These are phyloP conservation scores for Mercenaria mercenaria DNA, from an alignment of 1,140 invertebrate species.

Conservation along the genomic window DNA sequence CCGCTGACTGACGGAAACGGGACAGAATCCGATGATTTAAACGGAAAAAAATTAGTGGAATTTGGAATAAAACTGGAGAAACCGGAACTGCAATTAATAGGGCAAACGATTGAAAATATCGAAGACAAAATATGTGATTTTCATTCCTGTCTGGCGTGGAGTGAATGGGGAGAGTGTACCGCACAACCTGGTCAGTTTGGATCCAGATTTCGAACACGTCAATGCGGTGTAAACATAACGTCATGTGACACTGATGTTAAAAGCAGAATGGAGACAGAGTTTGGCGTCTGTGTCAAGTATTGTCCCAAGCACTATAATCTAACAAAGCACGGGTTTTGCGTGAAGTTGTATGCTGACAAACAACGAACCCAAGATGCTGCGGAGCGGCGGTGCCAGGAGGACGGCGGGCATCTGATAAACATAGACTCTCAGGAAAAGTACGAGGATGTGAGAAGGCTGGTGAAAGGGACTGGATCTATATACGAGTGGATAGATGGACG, in stretches of 20 bases:
- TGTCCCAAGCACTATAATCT: background rate
- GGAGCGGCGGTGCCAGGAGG: background rate
- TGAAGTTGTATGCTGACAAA: background rate
- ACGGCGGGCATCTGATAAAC: background rate
- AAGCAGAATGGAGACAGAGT: background rate
- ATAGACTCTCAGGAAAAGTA: slow-evolving; percentile 14
- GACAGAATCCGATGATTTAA: too few relatives aligned
- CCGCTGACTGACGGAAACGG: too few relatives aligned
- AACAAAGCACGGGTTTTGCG: background rate
- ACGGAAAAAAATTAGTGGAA: too few relatives aligned
- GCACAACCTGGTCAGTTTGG: background rate
- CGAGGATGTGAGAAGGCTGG: background rate
- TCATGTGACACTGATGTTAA: background rate
- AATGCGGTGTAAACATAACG: background rate
- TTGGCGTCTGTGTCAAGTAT: too few relatives aligned
- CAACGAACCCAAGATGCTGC: background rate
- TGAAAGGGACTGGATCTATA: background rate
- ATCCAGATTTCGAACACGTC: background rate
- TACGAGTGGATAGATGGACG: background rate
- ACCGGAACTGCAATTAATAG: too few relatives aligned
- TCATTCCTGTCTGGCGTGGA: background rate
- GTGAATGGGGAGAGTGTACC: background rate
- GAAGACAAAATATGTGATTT: background rate
- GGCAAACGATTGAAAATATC: too few relatives aligned
- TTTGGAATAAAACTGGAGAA: too few relatives aligned